A percentile compares a stretch with the other conserved stretches of the same genome.
Conservation (phyloP, 2,113 vertebrate species). For the Chunga burmeisteri region DNA sequence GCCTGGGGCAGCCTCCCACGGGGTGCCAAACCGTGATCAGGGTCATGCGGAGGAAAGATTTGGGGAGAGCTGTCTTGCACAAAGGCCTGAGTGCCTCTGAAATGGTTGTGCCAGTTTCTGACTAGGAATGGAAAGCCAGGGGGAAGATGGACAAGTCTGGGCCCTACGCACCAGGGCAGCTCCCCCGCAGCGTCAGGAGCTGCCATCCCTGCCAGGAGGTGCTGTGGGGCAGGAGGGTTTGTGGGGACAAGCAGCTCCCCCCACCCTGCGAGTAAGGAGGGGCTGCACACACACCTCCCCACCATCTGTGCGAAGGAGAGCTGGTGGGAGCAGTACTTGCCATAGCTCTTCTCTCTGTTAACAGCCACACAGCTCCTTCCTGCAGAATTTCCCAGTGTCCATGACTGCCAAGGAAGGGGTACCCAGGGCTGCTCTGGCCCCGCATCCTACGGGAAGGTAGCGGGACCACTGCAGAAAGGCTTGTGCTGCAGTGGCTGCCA, state of each 20-base stretch:
- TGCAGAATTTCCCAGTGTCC: not conserved
- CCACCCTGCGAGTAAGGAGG: accelerated
- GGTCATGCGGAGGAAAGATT: not conserved
- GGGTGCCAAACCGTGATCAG: not conserved
- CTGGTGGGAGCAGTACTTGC: not conserved
- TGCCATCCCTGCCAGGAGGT: not conserved
- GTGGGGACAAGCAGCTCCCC: not conserved
- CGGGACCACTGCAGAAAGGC: not conserved
- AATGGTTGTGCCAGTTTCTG: not conserved
- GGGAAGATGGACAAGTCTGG: not conserved
- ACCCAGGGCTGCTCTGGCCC: not conserved
- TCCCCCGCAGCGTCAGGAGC: not conserved
- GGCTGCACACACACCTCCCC: not conserved
- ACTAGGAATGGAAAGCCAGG: not conserved
- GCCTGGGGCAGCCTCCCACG: not conserved
- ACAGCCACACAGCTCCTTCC: not conserved
- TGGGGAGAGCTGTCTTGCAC: not conserved
- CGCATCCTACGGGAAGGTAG: not conserved
- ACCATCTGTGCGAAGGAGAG: not conserved
- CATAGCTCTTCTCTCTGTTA: not conserved
- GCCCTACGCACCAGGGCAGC: not conserved
- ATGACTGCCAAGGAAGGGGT: not conserved
- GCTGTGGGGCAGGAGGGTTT: not conserved
- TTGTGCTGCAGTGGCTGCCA: not conserved
- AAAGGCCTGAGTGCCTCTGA: not conserved